Evolutionary conservation across 1,140 invertebrate species (phyloP).

Genomic region (Gonatopus flavifemur): DNA sequence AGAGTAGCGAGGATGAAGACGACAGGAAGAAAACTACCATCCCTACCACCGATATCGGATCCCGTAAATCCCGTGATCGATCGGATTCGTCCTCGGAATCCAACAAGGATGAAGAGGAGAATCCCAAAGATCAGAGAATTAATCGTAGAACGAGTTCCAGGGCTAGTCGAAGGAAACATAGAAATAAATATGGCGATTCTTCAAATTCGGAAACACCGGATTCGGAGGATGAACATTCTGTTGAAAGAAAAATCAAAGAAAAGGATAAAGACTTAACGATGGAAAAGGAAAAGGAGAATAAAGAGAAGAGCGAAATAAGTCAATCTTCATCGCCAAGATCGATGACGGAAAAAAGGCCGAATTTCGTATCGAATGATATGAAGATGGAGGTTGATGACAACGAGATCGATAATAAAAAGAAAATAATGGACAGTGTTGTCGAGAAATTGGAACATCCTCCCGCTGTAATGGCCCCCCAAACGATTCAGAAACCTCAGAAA

Average conservation of each 20-base stretch:
- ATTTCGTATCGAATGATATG: constrained; percentile 22
- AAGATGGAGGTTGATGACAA: constrained; percentile 17
- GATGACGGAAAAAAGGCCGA: constrained; percentile 18
- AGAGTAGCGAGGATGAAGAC: constrained; percentile 34
- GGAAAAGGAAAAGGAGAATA: constrained; percentile 19
- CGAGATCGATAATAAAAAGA: constrained; percentile 23
- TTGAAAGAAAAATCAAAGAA: constrained; percentile 25
- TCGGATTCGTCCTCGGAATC: constrained; percentile 36
- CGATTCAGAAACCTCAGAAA: constrained; percentile 44
- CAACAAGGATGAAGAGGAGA: constrained; percentile 27
- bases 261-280: too few species aligned
- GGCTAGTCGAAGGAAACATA: constrained; percentile 40
- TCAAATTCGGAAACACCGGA: constrained; percentile 48
- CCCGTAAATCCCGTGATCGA: constrained; percentile 15
- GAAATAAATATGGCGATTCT: constrained; percentile 48
- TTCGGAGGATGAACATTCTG: constrained; percentile 41
- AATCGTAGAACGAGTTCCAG: constrained; percentile 24
- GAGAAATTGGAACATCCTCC: constrained; percentile 27
- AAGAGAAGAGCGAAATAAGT: constrained; percentile 19
- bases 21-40: constrained; percentile 18
- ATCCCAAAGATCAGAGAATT: constrained; percentile 13
- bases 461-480: constrained; percentile 10
- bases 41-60: too few species aligned
- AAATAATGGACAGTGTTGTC: constrained; percentile 15
- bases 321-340: constrained; percentile 19